These are phyloP conservation scores for Agrilus cyanescens DNA, from an alignment of 2,888 invertebrate genomes.

Conservation along the genomic window DNA sequence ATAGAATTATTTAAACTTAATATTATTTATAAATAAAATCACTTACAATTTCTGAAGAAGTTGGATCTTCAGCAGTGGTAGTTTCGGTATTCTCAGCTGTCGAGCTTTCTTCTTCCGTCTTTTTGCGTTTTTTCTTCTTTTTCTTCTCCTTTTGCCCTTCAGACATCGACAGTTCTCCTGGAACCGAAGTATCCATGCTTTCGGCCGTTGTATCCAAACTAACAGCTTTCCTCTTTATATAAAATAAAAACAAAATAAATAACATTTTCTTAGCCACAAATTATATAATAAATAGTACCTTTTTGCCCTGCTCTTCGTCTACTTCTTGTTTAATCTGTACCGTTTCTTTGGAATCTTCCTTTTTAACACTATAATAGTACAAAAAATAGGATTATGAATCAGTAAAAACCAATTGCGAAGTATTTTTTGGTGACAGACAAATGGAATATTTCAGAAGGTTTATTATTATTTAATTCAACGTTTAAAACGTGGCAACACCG, in stretches of 20 bases:
- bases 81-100: constrained; percentile 25
- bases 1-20: no score
- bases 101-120: constrained; percentile 29
- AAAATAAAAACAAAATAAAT: constrained; percentile 7
- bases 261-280: constrained; percentile 1
- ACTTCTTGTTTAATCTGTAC: constrained; percentile 25
- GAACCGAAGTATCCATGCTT: constrained; percentile 16
- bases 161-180: constrained; percentile 22
- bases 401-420: not conserved
- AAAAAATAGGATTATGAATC: constrained; percentile 7
- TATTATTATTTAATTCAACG: no score
- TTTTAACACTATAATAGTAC: constrained; percentile 14
- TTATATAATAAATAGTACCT: constrained; percentile 13
- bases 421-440: no score
- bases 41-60: constrained; percentile 18
- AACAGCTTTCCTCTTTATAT: no score
- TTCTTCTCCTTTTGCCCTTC: constrained; percentile 49
- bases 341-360: constrained; percentile 20
- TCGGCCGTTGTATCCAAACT: constrained; percentile 10
- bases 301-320: constrained; percentile 18
- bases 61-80: constrained; percentile 30
- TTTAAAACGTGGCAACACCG: no score
- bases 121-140: constrained; percentile 51
- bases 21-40: no score
- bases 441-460: no score